These are phyloP conservation scores for Sciurus carolinensis DNA, from an alignment of 2,797 vertebrate genomes.

Conservation along the genomic window DNA sequence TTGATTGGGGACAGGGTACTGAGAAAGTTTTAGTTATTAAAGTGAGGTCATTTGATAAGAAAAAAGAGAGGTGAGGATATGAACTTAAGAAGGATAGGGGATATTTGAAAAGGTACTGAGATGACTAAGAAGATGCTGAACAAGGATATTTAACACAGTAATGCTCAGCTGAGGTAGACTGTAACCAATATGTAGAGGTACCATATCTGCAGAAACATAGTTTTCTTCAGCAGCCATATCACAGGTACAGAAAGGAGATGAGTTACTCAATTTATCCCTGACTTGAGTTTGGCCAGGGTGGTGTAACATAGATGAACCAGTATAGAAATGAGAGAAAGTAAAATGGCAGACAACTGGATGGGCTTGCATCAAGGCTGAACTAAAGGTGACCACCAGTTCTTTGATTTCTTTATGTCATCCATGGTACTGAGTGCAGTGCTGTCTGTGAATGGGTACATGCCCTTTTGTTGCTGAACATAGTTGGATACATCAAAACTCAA, in stretches of 20 bases:
- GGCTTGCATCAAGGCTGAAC: background rate
- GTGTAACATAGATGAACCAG: background rate
- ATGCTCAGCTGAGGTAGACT: background rate
- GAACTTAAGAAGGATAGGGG: background rate
- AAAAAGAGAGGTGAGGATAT: background rate
- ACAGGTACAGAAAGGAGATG: background rate
- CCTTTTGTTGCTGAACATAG: background rate
- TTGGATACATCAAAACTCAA: background rate
- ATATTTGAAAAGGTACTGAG: background rate
- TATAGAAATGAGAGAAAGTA: background rate
- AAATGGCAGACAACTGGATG: background rate
- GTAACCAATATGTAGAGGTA: no score
- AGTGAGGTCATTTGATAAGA: background rate
- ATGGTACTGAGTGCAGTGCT: background rate
- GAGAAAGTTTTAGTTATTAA: background rate
- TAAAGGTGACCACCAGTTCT: no score
- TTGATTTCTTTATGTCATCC: background rate
- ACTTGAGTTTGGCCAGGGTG: background rate
- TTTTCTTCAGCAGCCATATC: background rate
- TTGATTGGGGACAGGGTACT: background rate
- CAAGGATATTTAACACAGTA: background rate
- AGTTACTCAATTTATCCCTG: background rate
- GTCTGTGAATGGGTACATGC: background rate
- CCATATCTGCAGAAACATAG: no score
- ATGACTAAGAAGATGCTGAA: background rate